Evolutionary conservation across 1,140 invertebrate species (phyloP).

Genomic region (Gerris buenoi): DNA sequence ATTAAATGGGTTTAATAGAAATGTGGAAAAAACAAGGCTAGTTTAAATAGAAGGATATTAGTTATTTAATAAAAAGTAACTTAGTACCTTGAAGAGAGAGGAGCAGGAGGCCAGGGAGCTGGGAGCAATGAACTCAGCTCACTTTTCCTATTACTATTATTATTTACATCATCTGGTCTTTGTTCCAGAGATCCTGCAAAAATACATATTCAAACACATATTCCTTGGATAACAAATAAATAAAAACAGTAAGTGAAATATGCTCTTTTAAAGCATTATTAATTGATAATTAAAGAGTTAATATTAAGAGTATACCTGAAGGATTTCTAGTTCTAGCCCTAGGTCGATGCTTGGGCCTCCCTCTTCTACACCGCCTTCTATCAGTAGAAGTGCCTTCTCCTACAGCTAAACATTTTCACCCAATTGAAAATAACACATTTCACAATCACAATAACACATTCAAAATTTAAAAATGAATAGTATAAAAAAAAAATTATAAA

Average conservation of each 20-base stretch:
- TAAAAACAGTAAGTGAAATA: too few species aligned
- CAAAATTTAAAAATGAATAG: neutral
- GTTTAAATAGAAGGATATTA: too few species aligned
- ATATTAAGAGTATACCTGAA: too few species aligned
- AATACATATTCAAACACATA: too few species aligned
- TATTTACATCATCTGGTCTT: constrained; percentile 18
- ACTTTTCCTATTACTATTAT: constrained; percentile 15
- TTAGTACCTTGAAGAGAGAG: too few species aligned
- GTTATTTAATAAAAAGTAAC: too few species aligned
- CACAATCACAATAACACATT: too few species aligned
- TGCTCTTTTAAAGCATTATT: too few species aligned
- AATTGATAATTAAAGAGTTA: too few species aligned
- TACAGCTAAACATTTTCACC: neutral
- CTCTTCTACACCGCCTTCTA: constrained; percentile 7
- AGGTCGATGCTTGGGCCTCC: constrained; percentile 5
- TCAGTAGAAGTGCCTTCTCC: constrained; percentile 4
- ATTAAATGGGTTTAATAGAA: too few species aligned
- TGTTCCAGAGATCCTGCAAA: neutral
- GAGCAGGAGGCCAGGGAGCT: constrained; percentile 36
- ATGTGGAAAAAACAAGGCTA: too few species aligned
- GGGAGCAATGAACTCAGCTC: constrained; percentile 43
- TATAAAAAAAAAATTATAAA: constrained; percentile 4
- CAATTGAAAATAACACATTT: neutral
- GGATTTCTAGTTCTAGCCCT: neutral
- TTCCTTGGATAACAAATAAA: too few species aligned